Evolutionary conservation across 2,113 vertebrate genomes (phyloP).

Genomic region (Crypturellus undulatus): DNA sequence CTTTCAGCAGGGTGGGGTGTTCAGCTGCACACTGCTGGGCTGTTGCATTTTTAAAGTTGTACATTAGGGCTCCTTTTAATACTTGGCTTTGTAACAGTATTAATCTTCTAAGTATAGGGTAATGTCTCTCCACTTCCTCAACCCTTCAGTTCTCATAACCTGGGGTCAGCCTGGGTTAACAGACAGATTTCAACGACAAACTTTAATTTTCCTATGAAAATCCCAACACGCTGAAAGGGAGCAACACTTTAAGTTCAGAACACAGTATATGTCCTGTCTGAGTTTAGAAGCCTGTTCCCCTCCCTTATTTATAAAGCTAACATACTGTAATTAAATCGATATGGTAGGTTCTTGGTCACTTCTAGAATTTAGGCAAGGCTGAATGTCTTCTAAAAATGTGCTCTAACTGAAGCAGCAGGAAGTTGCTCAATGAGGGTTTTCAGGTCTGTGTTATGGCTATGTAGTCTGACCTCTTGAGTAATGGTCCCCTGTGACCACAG

Average conservation of each 20-base stretch:
- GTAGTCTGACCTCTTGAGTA: background rate
- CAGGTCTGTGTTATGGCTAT: constrained; percentile 27
- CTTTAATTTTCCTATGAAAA: constrained; percentile 13
- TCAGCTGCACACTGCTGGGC: constrained; percentile 12
- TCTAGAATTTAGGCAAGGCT: background rate
- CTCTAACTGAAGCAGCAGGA: background rate
- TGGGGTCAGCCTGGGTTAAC: constrained; percentile 21
- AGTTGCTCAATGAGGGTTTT: constrained; percentile 38
- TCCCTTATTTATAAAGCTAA: background rate
- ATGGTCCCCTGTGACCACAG: background rate
- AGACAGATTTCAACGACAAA: constrained; percentile 1
- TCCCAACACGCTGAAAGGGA: background rate
- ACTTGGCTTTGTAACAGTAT: background rate
- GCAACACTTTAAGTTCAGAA: background rate
- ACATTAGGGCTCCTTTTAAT: background rate
- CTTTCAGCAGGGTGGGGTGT: constrained; percentile 39
- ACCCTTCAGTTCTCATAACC: background rate
- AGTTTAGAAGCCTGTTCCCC: background rate
- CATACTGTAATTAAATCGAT: background rate
- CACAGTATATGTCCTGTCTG: background rate
- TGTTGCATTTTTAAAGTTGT: background rate
- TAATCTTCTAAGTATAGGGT: background rate
- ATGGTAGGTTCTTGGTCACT: background rate
- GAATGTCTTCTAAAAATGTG: constrained; percentile 8
- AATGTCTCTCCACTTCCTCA: constrained; percentile 9